These are phyloP conservation scores for Terrapene triunguis DNA, from an alignment of 2,113 vertebrate genomes.

Conservation along the genomic window DNA sequence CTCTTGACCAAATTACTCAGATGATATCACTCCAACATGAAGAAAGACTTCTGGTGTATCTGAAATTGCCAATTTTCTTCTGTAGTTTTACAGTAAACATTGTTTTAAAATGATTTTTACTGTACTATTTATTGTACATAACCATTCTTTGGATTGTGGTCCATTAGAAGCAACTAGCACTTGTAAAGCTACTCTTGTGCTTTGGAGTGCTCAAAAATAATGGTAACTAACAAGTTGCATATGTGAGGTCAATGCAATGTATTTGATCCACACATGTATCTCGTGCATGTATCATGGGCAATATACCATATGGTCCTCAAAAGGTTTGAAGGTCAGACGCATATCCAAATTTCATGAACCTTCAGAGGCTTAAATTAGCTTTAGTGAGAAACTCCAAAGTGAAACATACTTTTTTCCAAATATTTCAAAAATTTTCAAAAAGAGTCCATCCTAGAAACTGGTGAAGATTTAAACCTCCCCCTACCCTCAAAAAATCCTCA, in stretches of 20 bases:
- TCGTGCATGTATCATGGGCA: not conserved
- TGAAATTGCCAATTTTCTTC: not conserved
- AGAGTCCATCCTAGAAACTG: not conserved
- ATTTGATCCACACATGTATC: not conserved
- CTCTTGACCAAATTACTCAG: not conserved
- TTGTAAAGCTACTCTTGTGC: not conserved
- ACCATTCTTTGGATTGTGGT: not conserved
- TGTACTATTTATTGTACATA: not conserved
- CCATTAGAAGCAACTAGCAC: not conserved
- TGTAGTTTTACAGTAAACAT: not conserved
- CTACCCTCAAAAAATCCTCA: not conserved
- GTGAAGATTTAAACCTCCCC: not conserved
- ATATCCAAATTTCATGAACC: not conserved
- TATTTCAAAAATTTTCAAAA: not conserved
- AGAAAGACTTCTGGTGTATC: not conserved
- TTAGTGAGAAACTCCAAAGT: not conserved
- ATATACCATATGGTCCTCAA: not conserved
- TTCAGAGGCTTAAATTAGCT: not conserved
- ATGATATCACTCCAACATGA: not conserved
- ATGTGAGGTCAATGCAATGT: not conserved
- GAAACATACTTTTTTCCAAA: not conserved
- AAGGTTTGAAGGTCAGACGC: not conserved
- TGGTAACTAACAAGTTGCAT: not conserved
- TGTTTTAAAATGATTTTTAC: not conserved
- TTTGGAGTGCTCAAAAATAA: conserved; percentile 34